phyloP scores from a whole-genome alignment of 2,888 invertebrate species.

The Malthinus seriepunctatus region DNA sequence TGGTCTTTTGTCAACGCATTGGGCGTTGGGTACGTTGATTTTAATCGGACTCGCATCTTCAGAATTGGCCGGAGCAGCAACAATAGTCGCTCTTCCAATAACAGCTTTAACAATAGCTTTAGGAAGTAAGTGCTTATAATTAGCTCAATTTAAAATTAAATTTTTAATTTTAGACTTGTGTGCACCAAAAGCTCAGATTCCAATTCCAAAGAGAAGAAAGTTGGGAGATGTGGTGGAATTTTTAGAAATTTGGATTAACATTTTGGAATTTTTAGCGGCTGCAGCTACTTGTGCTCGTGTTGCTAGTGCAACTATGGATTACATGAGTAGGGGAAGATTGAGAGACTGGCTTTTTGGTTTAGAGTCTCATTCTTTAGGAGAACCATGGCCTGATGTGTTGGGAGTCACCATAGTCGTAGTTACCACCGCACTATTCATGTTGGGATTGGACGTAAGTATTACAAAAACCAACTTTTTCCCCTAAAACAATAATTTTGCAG shows the following conservation, averaged over 20 bases:
- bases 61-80: constrained; percentile 61
- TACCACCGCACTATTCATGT: constrained; percentile 65
- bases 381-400: constrained; percentile 67
- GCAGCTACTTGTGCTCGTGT: constrained; percentile 65
- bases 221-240: constrained; percentile 60
- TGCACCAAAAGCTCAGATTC: constrained; percentile 33
- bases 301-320: constrained; percentile 65
- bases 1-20: constrained; percentile 54
- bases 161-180: constrained; percentile 40
- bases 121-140: constrained; percentile 54
- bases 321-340: constrained; percentile 63
- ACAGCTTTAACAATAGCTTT: constrained; percentile 56
- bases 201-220: constrained; percentile 54
- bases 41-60: constrained; percentile 63
- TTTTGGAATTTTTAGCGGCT: constrained; percentile 62
- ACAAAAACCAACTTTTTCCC: neutral
- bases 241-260: constrained; percentile 63
- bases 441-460: constrained; percentile 62
- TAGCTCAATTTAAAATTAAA: neutral
- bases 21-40: constrained; percentile 63
- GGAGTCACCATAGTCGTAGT: constrained; percentile 65
- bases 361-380: constrained; percentile 62
- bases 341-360: constrained; percentile 64
- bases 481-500: constrained; percentile 42
- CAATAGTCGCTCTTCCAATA: constrained; percentile 60